Evolutionary conservation across 2,113 vertebrate species (phyloP).

Genomic region (Dipodomys ordii): DNA sequence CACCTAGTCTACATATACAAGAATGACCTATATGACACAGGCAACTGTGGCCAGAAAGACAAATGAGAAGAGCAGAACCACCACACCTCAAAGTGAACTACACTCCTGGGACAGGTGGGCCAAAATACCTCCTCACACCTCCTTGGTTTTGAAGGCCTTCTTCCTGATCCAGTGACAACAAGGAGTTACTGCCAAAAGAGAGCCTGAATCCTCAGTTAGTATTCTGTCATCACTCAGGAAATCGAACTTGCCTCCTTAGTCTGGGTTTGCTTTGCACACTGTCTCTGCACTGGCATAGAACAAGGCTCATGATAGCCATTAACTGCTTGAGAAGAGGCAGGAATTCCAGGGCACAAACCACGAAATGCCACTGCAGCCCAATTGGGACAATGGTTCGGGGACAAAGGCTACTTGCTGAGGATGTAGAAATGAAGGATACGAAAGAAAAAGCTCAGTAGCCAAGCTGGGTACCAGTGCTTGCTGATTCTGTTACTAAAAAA

Average conservation of each 20-base stretch:
- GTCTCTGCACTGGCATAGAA: background rate
- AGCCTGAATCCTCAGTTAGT: background rate
- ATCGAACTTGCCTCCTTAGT: background rate
- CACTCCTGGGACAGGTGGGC: background rate
- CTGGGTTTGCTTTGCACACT: background rate
- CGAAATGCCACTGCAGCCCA: too few relatives aligned
- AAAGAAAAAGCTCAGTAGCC: background rate
- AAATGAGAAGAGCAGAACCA: background rate
- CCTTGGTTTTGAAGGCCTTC: background rate
- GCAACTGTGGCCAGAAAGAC: background rate
- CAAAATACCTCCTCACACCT: background rate
- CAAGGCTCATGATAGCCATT: background rate
- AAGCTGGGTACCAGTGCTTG: background rate
- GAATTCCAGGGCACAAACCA: too few relatives aligned
- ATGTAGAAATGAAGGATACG: background rate
- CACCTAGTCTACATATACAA: background rate
- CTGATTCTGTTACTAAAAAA: background rate
- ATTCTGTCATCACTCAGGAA: background rate
- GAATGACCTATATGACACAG: background rate
- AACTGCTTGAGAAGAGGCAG: background rate
- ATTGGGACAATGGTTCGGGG: background rate
- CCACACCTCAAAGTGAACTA: background rate
- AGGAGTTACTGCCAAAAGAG: background rate
- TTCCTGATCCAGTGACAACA: background rate
- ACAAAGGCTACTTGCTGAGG: background rate